Evolutionary conservation across 2,113 vertebrate genomes (phyloP), one percentile per base, ranked within the genome.

Genomic region (Junco hyemalis): DNA sequence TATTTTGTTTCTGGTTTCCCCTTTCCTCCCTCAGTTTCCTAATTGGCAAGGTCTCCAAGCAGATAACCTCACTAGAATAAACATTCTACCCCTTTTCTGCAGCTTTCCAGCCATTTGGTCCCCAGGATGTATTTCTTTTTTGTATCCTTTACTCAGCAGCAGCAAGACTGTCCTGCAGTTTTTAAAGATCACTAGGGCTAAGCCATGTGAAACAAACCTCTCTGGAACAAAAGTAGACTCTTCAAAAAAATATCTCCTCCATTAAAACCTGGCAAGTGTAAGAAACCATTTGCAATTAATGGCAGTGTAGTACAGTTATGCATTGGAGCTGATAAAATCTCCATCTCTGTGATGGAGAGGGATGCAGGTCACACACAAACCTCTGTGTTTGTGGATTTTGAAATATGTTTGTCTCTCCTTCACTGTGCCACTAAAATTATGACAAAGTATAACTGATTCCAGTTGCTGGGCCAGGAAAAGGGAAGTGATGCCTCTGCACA

Each of bases 261-360:
- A 56, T 88, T 92, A 82, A 90, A 94, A 64, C 51, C 84, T 59
- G 60, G 33, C 88, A 80, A 90, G 50, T 79, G 25, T 40, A 87
- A 65, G 84, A 89, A 96, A 64, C 38, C 69, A 50, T 81, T 79
- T 91, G 35, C 77, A 95, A 3, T 92, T 77, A 74, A 81, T 74
- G 69, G 38, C 45, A 29, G 20, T 68, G 40, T 79, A 50, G 29
- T 48, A 8, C 74, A 77, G 28, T 57, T 77, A 26, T 33, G 36
- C 59, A 35, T 1, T 66, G 47, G 63, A 88, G 92, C 60, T 14
- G 26, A 31, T 70, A 6, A 2, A 44, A 23, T 88, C 69, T 74
- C 36, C 31, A 7, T 74, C 42, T 78, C 54, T 68, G 1, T 20
- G 50, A 17, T 56, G 31, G 50, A 44, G 70, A 17, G 12, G 51